Evolutionary conservation across 2,888 invertebrate genomes (phyloP).

Genomic region (Tetranychus piercei): DNA sequence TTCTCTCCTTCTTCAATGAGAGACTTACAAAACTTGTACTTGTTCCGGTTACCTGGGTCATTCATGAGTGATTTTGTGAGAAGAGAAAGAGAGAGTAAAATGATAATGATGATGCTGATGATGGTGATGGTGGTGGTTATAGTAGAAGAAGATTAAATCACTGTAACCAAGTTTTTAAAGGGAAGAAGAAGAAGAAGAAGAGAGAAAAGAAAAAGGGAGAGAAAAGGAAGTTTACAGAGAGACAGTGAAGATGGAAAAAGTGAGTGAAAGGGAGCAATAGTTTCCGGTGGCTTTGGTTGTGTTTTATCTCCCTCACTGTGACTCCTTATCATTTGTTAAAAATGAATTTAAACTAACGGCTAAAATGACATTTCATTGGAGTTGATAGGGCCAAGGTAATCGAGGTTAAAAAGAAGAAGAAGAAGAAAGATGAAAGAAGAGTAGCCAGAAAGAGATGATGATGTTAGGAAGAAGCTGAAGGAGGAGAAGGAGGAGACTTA

Average conservation of each 20-base stretch:
- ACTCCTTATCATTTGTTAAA: neutral
- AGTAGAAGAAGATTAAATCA: neutral
- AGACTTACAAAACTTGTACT: neutral
- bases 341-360: slow-evolving; percentile 7
- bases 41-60: neutral
- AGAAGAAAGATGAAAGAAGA: neutral
- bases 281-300: slow-evolving; percentile 2
- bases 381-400: neutral
- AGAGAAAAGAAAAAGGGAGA: neutral
- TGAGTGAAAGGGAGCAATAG: neutral
- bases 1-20: neutral
- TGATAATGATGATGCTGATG: neutral
- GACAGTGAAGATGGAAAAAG: neutral
- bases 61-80: neutral
- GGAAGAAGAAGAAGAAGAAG: neutral
- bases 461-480: neutral
- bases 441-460: neutral
- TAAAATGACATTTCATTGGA: slow-evolving; percentile 1
- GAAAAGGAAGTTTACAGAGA: neutral
- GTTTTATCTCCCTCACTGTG: slow-evolving; percentile 6
- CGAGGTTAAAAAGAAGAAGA: neutral
- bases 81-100: neutral
- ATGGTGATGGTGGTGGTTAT: neutral
- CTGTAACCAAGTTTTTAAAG: neutral
- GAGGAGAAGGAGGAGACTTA: neutral